Evolutionary conservation across 1,140 invertebrate genomes (phyloP).

Genomic region (Drosophila albomicans): DNA sequence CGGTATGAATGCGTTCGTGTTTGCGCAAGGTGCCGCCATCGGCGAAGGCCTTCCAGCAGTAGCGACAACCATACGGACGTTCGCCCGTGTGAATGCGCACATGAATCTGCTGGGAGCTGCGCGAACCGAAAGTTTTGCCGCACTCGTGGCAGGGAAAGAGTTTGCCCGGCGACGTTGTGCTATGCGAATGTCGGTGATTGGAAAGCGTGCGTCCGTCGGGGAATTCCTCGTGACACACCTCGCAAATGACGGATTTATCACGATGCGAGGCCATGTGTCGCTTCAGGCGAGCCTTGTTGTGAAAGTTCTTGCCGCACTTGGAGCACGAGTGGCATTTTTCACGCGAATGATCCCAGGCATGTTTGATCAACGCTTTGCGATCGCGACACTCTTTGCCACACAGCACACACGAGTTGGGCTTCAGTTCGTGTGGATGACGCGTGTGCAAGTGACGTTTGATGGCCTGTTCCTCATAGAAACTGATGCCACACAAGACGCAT

Average conservation of each 20-base stretch:
- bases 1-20: slow-evolving; percentile 98
- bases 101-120: slow-evolving; percentile 97
- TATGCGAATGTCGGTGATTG: slow-evolving; percentile 89
- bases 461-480: slow-evolving; percentile 78
- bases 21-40: slow-evolving; percentile 98
- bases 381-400: slow-evolving; percentile 90
- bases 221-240: slow-evolving; percentile 90
- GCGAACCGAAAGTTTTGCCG: slow-evolving; percentile 93
- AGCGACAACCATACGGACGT: slow-evolving; percentile 96
- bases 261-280: slow-evolving; percentile 89
- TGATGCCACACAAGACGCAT: slow-evolving; percentile 80
- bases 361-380: slow-evolving; percentile 88
- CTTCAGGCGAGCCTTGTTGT: slow-evolving; percentile 88
- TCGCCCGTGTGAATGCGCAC: slow-evolving; percentile 93
- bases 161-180: slow-evolving; percentile 87
- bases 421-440: slow-evolving; percentile 77
- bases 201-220: slow-evolving; percentile 89
- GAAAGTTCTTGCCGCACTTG: slow-evolving; percentile 89
- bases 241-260: slow-evolving; percentile 89
- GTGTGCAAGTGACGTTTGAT: slow-evolving; percentile 78
- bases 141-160: slow-evolving; percentile 94
- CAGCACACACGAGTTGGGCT: slow-evolving; percentile 86
- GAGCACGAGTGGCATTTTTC: slow-evolving; percentile 88
- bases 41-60: slow-evolving; percentile 99
- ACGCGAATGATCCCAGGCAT: slow-evolving; percentile 88